Evolutionary conservation across 53 echinoderm and acorn worm genomes (phyloP).

Genomic region (Echinometra lucunter): DNA sequence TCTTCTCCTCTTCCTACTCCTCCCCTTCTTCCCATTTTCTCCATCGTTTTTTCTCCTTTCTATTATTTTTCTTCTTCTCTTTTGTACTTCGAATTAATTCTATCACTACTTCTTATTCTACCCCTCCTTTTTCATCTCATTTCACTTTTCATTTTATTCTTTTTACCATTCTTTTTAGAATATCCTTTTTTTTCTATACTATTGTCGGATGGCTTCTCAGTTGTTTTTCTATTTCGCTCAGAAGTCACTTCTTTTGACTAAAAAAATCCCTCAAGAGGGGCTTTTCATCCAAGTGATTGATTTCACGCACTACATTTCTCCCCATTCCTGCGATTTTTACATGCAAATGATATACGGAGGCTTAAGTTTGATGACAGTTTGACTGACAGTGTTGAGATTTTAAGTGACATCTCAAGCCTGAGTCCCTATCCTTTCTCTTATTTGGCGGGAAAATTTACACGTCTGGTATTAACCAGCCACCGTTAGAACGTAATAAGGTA

Average conservation of each 20-base stretch:
- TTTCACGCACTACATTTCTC: not conserved
- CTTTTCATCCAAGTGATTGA: not conserved
- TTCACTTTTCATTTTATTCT: not conserved
- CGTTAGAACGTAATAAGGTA: not conserved
- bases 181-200: conserved; percentile 30
- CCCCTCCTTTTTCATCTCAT: not conserved
- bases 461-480: not conserved
- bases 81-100: not conserved
- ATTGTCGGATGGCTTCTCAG: not conserved
- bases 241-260: not conserved
- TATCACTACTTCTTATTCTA: not conserved
- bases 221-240: not conserved
- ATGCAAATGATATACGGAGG: not conserved
- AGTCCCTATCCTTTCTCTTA: not conserved
- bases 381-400: conserved; percentile 13
- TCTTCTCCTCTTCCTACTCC: not conserved
- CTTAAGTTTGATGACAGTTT: not conserved
- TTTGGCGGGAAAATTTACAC: not conserved
- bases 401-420: conserved; percentile 25
- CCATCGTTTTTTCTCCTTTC: not conserved
- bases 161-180: not conserved
- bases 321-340: not conserved
- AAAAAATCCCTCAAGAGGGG: not conserved
- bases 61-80: not conserved
- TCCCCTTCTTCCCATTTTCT: too few species aligned